phyloP scores from a whole-genome alignment of 1,140 invertebrate genomes.

The Achroia grisella region DNA sequence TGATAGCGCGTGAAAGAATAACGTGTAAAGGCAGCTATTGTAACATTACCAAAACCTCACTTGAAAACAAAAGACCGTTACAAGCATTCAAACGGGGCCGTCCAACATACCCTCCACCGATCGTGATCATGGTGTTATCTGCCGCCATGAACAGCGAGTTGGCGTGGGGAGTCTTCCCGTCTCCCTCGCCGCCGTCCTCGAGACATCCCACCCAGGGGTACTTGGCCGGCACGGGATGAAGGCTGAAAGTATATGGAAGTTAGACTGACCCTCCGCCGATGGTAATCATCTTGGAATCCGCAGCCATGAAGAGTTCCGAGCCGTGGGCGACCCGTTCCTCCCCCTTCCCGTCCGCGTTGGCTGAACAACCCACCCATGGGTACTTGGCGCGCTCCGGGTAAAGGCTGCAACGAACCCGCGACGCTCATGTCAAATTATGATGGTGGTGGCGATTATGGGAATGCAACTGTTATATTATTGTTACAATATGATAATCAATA shows the following conservation, averaged over 20 bases:
- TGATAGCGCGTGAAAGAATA: too few species aligned
- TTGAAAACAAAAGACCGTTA: too few species aligned
- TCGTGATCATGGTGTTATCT: slow-evolving; percentile 91
- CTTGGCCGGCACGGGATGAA: slow-evolving; percentile 88
- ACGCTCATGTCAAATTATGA: neutral
- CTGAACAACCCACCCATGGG: slow-evolving; percentile 86
- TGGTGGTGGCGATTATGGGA: neutral
- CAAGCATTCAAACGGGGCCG: too few species aligned
- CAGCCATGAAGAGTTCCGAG: slow-evolving; percentile 96
- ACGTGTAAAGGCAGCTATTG: too few species aligned
- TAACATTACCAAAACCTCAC: too few species aligned
- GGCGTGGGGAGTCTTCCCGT: slow-evolving; percentile 80
- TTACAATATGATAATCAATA: too few species aligned
- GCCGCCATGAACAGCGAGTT: slow-evolving; percentile 95
- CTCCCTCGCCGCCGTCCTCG: slow-evolving; percentile 65
- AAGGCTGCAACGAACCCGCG: slow-evolving; percentile 71
- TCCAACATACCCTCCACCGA: slow-evolving; percentile 65
- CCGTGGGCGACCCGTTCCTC: slow-evolving; percentile 81
- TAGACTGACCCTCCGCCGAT: slow-evolving; percentile 74
- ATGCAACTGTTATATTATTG: neutral
- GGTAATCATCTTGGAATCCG: slow-evolving; percentile 94
- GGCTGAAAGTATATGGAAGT: slow-evolving; percentile 27
- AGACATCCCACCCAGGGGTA: slow-evolving; percentile 91
- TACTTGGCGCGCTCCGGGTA: slow-evolving; percentile 92
- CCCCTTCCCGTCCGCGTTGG: slow-evolving; percentile 73